Conservation (phyloP, 2,113 vertebrate species). For the Rhipidura dahli region DNA sequence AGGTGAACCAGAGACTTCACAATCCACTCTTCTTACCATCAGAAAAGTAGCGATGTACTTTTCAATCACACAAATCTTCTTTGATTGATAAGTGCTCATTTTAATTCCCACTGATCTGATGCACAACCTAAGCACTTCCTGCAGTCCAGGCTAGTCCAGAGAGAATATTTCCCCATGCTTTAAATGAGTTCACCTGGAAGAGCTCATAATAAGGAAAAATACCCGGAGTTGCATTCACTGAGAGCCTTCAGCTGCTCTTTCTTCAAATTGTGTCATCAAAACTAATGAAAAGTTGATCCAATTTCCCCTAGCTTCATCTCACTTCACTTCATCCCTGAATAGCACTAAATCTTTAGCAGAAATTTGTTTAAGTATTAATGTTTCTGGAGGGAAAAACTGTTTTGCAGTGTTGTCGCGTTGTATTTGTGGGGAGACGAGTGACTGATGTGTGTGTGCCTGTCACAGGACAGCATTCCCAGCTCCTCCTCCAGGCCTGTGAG, state of each 20-base stretch:
- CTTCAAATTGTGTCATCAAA: not conserved
- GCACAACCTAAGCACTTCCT: not conserved
- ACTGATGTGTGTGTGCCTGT: rapidly evolving
- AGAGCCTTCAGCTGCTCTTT: not conserved
- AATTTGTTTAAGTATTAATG: not conserved
- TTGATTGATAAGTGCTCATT: not conserved
- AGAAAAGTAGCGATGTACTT: not conserved
- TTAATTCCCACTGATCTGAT: not conserved
- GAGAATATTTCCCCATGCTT: not conserved
- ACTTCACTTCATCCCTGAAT: not conserved
- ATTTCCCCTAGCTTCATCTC: not conserved
- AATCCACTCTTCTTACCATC: not conserved
- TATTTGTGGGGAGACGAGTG: rapidly evolving
- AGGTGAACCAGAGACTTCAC: not conserved
- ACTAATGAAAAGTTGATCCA: not conserved
- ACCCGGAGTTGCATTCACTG: not conserved
- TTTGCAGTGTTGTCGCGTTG: not conserved
- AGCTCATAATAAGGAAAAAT: not conserved
- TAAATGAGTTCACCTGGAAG: not conserved
- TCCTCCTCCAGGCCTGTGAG: not conserved
- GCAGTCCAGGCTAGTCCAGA: not conserved
- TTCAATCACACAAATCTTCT: not conserved
- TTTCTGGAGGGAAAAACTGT: not conserved
- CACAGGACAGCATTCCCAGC: not conserved
- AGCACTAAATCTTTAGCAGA: not conserved